Evolutionary conservation across 2,888 invertebrate genomes (phyloP).

Genomic region (Drosophila stalkeri): DNA sequence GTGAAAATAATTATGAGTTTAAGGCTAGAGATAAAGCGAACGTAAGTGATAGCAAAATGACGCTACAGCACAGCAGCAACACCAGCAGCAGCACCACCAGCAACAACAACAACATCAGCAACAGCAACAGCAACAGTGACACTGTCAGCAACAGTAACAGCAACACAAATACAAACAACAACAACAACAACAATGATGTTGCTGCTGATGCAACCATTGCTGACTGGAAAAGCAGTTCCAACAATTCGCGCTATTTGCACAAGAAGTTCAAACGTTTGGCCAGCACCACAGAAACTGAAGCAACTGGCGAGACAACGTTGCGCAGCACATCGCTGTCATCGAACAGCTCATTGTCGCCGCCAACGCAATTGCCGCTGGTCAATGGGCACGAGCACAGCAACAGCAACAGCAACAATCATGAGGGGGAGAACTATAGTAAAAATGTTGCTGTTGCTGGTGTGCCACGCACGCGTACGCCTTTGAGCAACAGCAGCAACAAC

Average conservation of each 20-base stretch:
- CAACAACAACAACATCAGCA: constrained; percentile 8
- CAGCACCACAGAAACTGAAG: constrained; percentile 79
- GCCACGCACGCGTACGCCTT: constrained; percentile 63
- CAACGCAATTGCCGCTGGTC: constrained; percentile 50
- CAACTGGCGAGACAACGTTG: constrained; percentile 32
- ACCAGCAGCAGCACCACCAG: constrained; percentile 15
- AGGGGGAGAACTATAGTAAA: constrained; percentile 37
- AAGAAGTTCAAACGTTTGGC: constrained; percentile 97
- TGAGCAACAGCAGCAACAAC: constrained; percentile 58
- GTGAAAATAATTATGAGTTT: constrained; percentile 79
- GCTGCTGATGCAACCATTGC: constrained; percentile 41
- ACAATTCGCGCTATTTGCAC: constrained; percentile 92
- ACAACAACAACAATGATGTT: constrained; percentile 3
- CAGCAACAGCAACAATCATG: constrained; percentile 43
- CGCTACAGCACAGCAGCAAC: constrained; percentile 67
- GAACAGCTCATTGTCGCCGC: constrained; percentile 75
- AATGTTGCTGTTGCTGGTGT: constrained; percentile 39
- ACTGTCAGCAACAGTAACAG: constrained; percentile 5
- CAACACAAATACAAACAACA: constrained; percentile 19
- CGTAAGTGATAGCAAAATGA: constrained; percentile 81
- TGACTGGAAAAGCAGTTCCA: constrained; percentile 85
- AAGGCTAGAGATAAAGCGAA: constrained; percentile 75
- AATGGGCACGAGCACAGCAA: constrained; percentile 31
- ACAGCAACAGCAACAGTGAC: constrained; percentile 1
- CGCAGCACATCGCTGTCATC: constrained; percentile 82